Base-by-base conservation (phyloP, 2,113 vertebrate genomes). In the Enhydra lutris region DNA sequence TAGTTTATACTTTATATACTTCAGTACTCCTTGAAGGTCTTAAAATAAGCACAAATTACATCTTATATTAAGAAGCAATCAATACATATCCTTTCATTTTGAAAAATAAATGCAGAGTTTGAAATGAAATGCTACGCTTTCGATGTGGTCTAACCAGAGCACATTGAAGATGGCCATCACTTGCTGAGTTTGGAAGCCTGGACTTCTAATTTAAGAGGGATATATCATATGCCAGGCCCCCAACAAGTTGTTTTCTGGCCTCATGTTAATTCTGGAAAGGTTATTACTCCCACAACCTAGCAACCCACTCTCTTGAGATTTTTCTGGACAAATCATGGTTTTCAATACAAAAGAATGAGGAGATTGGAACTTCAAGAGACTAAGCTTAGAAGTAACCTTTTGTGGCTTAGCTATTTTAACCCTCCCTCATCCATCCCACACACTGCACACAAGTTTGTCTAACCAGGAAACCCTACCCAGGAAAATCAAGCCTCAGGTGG, bases 351-450 rank as follows among this genome's bases (percentile, higher is more conserved):
- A 97, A 91, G 69, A 95, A 93, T 24, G 36, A 97, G 95, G 89
- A 1, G 17, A 92, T 93, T 96, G 86, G 97, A 98, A 95, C 97
- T 97, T 85, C 34, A 85, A 95, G 96, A 98, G 96, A 93, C 97
- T 97, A 98, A 97, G 97, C 98, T 98, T 98, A 98, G 95, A 97
- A 59, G 55, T 98, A 98, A 98, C 90, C 93, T 98, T 99, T 98
- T 90, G 98, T 97, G 94, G 94, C 89, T 96, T 95, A 97, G 97
- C 97, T 99, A 98, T 98, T 99, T 99, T 98, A 98, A 97, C 97
- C 82, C 91, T 3, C 97, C 95, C 26, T 93, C 95, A 24, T 97
- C 98, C 98, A 98, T 95, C 98, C 98, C 87, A 97, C 97, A 96
- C 96, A 98, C 80, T 98, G 98, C 98, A 98, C 95, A 97, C 95